Conservation (phyloP, 2,113 vertebrate species). For the Pangasianodon hypophthalmus region DNA sequence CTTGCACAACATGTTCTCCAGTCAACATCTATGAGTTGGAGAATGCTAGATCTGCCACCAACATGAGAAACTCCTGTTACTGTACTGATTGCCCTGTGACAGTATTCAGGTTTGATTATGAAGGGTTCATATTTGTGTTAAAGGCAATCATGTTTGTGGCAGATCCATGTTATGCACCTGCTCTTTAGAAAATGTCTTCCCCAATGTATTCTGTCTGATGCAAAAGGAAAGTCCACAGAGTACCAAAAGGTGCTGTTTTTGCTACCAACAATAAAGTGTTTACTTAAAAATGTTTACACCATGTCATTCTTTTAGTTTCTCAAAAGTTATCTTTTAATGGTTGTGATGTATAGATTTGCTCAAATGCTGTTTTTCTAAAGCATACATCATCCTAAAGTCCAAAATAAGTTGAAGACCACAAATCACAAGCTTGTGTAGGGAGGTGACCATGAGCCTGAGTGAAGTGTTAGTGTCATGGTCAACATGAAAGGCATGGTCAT, state of each 20-base stretch:
- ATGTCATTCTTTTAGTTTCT: neutral
- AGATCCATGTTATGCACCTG: conserved; percentile 61
- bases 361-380: neutral
- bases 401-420: neutral
- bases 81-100: conserved; percentile 14
- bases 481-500: neutral
- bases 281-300: conserved; percentile 59
- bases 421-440: neutral
- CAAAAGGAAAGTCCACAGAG: conserved; percentile 62
- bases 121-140: conserved; percentile 41
- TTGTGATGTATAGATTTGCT: neutral
- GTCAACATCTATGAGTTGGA: conserved; percentile 28
- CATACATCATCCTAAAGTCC: neutral
- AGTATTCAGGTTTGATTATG: conserved; percentile 41
- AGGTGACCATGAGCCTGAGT: neutral
- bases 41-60: conserved; percentile 47
- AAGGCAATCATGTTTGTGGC: conserved; percentile 55
- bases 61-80: conserved; percentile 31
- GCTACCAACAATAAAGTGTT: conserved; percentile 76
- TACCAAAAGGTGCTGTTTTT: conserved; percentile 75
- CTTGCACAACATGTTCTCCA: conserved; percentile 55
- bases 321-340: neutral
- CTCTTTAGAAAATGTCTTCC: conserved; percentile 33
- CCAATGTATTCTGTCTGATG: conserved; percentile 52
- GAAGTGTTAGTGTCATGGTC: neutral